Evolutionary conservation across 2,113 vertebrate species (phyloP), one percentile per base, ranked within the genome.

Genomic region (Syngnathus floridae): DNA sequence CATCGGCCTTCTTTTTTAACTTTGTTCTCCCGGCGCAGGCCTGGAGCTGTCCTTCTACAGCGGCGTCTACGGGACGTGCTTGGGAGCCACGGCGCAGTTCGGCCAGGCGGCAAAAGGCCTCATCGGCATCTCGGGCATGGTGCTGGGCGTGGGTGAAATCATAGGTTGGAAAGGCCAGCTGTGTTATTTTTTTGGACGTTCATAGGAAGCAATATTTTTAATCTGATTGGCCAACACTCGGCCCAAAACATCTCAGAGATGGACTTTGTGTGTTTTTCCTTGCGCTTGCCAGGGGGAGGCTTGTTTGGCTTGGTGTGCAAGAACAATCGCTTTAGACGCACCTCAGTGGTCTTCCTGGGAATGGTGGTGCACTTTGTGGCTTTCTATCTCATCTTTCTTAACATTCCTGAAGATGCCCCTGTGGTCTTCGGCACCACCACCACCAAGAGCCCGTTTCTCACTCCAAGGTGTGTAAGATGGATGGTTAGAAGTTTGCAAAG

Each of bases 111-210:
- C 93, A 56, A 98, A 96, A 86, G 93, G 95, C 75, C 86, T 99
- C 40, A 96, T 99, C 72, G 96, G 96, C 62, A 94, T 99, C 52
- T 98, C 95, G 72, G 97, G 97, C 63, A 98, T 99, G 64, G 91
- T 96, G 83, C 91, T 95, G 31, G 96, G 97, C 70, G 74, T 95
- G 64, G 95, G 97, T 82, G 97, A 98, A 86, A 96, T 99, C 67
- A 78, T 98, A 77, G 97, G 95, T 98, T 75, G 65, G 93, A 90
- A 72, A 3, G 7, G 12, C 22, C 26, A 35, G 54, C 13, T 13
- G 5, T 31, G 4, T n/a, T 10, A 26, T 1, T 14, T 46, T 46
- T 17, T 16, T 46, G 2, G 14, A 7, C 0, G 1, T 51, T 51
- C 17, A 51, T 4, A 6, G 5, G 8, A n/a, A 49, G 14, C 48